A percentile compares a stretch with the other conserved stretches of the same genome.
Evolutionary conservation across 1,140 invertebrate species (phyloP).

Genomic region (Coptotermes formosanus): DNA sequence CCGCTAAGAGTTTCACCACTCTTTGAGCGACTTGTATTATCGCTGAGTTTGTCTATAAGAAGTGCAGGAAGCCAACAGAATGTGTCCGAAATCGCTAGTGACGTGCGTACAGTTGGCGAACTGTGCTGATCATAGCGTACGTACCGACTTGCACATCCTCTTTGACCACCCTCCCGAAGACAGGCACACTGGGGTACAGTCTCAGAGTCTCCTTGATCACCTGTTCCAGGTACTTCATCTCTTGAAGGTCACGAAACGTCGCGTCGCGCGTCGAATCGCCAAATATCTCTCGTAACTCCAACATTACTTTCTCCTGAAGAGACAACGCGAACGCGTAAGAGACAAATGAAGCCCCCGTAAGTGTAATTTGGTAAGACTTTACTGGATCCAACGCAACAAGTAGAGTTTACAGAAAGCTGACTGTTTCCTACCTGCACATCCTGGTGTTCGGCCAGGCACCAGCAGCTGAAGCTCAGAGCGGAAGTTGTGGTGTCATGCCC

Average conservation of each 20-base stretch:
- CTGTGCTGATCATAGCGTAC: background rate
- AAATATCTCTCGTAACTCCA: background rate
- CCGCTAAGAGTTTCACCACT: too few relatives aligned
- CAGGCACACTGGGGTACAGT: background rate
- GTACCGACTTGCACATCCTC: background rate
- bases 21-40: too few relatives aligned
- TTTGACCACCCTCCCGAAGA: background rate
- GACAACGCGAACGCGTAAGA: background rate
- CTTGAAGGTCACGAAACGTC: background rate
- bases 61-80: too few relatives aligned
- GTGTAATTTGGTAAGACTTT: too few relatives aligned
- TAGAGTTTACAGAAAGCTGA: background rate
- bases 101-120: too few relatives aligned
- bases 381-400: background rate
- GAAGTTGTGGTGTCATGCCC: conserved; percentile 5
- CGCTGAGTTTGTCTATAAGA: too few relatives aligned
- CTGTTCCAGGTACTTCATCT: conserved; percentile 7
- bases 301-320: background rate
- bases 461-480: background rate
- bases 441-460: background rate
- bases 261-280: background rate
- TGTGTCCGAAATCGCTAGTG: too few relatives aligned
- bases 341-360: too few relatives aligned
- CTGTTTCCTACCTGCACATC: background rate
- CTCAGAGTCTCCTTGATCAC: background rate